A percentile compares a stretch with the other conserved stretches of the same genome.
These are phyloP conservation scores for Rhagonycha lutea DNA, from an alignment of 2,888 invertebrate species.

Conservation along the genomic window DNA sequence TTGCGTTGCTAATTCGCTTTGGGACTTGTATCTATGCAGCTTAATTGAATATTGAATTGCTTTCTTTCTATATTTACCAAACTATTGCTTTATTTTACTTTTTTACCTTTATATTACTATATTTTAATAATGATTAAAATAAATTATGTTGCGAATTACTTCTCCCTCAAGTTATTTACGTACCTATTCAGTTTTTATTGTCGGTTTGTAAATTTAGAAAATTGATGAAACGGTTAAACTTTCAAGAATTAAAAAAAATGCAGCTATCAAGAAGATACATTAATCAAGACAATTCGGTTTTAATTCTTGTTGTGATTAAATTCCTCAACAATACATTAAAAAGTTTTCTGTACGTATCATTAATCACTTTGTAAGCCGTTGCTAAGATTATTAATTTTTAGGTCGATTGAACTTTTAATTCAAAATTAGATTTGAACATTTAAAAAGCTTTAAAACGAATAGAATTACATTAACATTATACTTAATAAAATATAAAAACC, in stretches of 20 bases:
- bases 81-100: not conserved
- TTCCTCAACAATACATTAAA: conserved; percentile 21
- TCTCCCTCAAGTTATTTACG: not conserved
- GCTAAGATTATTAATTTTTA: conserved; percentile 18
- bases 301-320: conserved; percentile 19
- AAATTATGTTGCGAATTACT: not conserved
- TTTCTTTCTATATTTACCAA: not conserved
- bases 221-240: not conserved
- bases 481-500: not conserved
- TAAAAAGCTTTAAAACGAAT: not conserved
- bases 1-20: conserved; percentile 13
- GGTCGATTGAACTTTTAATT: conserved; percentile 12
- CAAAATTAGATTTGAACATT: not conserved
- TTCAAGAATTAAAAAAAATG: not conserved
- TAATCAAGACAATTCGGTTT: conserved; percentile 23
- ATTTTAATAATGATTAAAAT: not conserved
- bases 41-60: not conserved
- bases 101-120: not conserved
- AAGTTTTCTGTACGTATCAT: conserved; percentile 18
- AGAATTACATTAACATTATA: not conserved
- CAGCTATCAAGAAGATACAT: conserved; percentile 1
- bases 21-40: not conserved
- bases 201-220: not conserved
- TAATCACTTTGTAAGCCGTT: conserved; percentile 18
- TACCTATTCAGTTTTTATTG: not conserved